These are phyloP conservation scores for Phortica okadai DNA, from an alignment of 2,888 invertebrate genomes.

Conservation along the genomic window DNA sequence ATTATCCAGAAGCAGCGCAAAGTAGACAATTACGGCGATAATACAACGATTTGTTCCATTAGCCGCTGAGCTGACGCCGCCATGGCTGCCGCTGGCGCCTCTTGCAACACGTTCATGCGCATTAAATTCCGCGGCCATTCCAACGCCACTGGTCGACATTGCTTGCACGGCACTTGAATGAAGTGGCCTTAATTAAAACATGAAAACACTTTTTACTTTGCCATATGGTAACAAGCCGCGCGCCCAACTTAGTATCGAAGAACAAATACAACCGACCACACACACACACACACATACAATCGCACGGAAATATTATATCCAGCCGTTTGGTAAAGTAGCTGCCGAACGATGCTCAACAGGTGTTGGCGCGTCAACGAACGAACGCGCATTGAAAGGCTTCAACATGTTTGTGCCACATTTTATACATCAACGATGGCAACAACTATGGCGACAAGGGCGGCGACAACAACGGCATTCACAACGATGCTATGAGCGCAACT, in stretches of 20 bases:
- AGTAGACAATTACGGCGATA: conserved; percentile 81
- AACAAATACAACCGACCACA: not conserved
- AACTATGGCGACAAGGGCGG: not conserved
- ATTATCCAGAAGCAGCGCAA: conserved; percentile 89
- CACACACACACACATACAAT: conserved; percentile 14
- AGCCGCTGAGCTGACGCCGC: conserved; percentile 51
- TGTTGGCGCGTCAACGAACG: conserved; percentile 70
- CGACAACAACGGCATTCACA: conserved; percentile 12
- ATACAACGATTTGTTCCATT: conserved; percentile 64
- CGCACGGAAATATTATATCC: not conserved
- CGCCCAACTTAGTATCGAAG: not conserved
- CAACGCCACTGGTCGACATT: conserved; percentile 36
- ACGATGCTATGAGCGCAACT: conserved; percentile 39
- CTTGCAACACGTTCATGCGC: not conserved
- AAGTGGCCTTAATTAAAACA: conserved; percentile 27
- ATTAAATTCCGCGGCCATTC: conserved; percentile 51
- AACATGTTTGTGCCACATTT: conserved; percentile 61
- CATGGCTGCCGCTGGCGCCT: conserved; percentile 37
- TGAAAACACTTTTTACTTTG: conserved; percentile 44
- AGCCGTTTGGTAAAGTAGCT: not conserved
- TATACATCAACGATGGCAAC: conserved; percentile 45
- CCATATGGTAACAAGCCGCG: conserved; percentile 55
- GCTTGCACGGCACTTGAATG: conserved; percentile 1
- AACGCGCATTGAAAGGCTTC: conserved; percentile 72
- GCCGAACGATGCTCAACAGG: conserved; percentile 66